phyloP scores from a whole-genome alignment of 2,797 vertebrate genomes.

The Falco berigora region DNA sequence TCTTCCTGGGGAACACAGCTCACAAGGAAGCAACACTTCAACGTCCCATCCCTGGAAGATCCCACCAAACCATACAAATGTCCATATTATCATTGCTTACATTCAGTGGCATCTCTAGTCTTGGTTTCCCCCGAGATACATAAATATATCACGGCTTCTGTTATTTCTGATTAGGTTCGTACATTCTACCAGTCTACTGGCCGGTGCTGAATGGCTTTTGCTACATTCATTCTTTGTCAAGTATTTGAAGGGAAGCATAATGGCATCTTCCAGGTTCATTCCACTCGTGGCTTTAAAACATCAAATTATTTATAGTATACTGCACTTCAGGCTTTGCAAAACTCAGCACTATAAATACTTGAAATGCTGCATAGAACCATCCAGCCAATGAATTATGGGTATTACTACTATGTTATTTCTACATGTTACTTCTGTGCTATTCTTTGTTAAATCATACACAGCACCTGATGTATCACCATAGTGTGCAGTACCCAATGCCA shows the following conservation, averaged over 20 bases:
- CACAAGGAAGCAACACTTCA: background rate
- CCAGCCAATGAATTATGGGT: background rate
- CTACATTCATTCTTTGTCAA: background rate
- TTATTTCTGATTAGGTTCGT: background rate
- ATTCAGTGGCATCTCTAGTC: background rate
- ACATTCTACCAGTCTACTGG: background rate
- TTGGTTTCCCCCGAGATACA: background rate
- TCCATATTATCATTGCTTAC: background rate
- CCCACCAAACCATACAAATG: rapidly evolving
- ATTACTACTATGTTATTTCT: background rate
- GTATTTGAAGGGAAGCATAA: background rate
- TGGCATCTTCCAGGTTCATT: background rate
- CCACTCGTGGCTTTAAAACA: background rate
- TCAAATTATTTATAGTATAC: background rate
- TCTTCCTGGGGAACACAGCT: background rate
- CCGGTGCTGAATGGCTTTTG: background rate
- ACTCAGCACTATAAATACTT: background rate
- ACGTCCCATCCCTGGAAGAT: background rate
- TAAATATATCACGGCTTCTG: background rate
- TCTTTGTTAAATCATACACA: background rate
- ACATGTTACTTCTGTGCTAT: background rate
- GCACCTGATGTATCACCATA: rapidly evolving
- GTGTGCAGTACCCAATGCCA: background rate
- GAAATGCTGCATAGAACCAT: background rate
- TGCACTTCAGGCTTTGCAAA: background rate